Conservation (phyloP, 2,888 invertebrate species). For the Dermolepida albohirtum region DNA sequence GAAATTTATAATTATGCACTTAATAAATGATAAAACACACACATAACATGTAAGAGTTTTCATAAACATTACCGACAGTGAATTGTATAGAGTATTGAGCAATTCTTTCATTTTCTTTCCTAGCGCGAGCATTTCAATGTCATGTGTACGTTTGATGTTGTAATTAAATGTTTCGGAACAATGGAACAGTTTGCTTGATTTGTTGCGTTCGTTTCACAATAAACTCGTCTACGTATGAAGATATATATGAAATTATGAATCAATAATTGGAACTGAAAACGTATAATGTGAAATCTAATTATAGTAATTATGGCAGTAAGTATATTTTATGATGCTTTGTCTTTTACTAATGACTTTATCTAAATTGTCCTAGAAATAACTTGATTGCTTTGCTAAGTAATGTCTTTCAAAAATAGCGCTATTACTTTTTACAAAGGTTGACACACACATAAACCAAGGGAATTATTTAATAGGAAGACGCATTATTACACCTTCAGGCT, state of each 20-base stretch:
- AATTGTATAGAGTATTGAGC: constrained; percentile 10
- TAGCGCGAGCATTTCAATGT: constrained; percentile 5
- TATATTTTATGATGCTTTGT: constrained; percentile 20
- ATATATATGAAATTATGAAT: constrained; percentile 14
- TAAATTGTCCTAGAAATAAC: constrained; percentile 4
- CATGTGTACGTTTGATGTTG: neutral
- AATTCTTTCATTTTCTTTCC: constrained; percentile 2
- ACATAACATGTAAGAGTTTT: neutral
- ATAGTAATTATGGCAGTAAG: constrained; percentile 10
- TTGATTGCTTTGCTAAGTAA: neutral
- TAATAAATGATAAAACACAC: constrained; percentile 18
- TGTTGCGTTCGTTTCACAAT: constrained; percentile 28
- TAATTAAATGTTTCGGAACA: constrained; percentile 29
- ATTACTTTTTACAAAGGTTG: no score
- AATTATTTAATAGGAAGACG: no score
- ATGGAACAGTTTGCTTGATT: constrained; percentile 31
- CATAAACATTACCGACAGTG: constrained; percentile 7
- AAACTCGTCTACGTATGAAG: constrained; percentile 5
- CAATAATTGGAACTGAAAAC: neutral
- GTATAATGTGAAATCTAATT: neutral
- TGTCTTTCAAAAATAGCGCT: no score
- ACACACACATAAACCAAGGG: no score
- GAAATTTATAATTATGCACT: constrained; percentile 42
- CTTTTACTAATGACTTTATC: neutral
- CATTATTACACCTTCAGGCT: no score